Evolutionary conservation across 1,140 invertebrate species (phyloP).

Genomic region (Rhizoglyphus robini): DNA sequence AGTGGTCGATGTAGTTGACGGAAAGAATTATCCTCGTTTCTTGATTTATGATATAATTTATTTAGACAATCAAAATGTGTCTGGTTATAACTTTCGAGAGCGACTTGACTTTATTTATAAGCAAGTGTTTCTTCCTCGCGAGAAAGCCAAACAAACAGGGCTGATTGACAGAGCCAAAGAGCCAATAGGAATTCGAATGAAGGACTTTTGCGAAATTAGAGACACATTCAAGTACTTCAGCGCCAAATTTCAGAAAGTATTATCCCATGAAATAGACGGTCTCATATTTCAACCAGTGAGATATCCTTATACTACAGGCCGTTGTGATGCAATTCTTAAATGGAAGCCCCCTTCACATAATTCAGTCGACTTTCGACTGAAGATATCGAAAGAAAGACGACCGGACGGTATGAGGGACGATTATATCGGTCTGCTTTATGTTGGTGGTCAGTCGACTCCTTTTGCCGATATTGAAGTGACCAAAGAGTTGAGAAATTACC

Average conservation of each 20-base stretch:
- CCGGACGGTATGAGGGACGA: slow-evolving; percentile 44
- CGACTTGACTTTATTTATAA: slow-evolving; percentile 57
- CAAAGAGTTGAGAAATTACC: slow-evolving; percentile 57
- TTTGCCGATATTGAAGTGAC: slow-evolving; percentile 32
- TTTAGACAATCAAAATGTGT: slow-evolving; percentile 64
- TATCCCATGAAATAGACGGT: slow-evolving; percentile 91
- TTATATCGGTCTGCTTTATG: slow-evolving; percentile 28
- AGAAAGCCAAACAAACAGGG: slow-evolving; percentile 57
- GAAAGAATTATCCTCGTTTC: slow-evolving; percentile 60
- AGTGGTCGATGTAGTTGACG: slow-evolving; percentile 67
- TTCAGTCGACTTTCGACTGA: slow-evolving; percentile 86
- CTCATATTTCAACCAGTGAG: slow-evolving; percentile 88
- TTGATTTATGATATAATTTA: slow-evolving; percentile 89
- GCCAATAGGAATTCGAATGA: slow-evolving; percentile 70
- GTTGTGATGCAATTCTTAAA: slow-evolving; percentile 69
- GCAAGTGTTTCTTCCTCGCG: slow-evolving; percentile 52
- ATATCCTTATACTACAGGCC: slow-evolving; percentile 48
- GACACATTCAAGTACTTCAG: slow-evolving; percentile 56
- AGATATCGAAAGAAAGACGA: slow-evolving; percentile 56
- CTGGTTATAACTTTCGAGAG: slow-evolving; percentile 57
- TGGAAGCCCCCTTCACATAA: slow-evolving; percentile 92
- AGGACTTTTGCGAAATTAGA: slow-evolving; percentile 73
- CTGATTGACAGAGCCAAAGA: slow-evolving; percentile 58
- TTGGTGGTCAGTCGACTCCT: slow-evolving; percentile 23
- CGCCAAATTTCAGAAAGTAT: slow-evolving; percentile 65